phyloP scores from a whole-genome alignment of 2,888 invertebrate genomes.

The Steinernema carpocapsae region DNA sequence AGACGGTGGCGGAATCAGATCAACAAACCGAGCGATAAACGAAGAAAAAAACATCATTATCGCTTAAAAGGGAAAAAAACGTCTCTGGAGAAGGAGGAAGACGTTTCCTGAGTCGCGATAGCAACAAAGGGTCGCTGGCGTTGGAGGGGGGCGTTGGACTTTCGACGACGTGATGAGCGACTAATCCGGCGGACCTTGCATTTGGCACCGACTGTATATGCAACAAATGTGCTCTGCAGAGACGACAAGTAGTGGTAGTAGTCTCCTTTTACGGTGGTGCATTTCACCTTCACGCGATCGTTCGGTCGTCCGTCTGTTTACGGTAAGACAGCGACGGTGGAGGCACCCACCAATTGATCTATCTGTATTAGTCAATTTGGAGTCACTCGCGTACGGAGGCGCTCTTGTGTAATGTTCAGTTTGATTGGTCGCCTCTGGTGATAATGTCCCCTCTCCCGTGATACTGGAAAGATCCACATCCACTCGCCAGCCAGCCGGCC shows the following conservation, averaged over 20 bases:
- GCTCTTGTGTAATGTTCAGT: constrained; percentile 29
- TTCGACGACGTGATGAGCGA: neutral
- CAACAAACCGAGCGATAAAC: constrained; percentile 16
- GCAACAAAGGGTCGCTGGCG: constrained; percentile 28
- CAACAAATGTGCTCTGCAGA: neutral
- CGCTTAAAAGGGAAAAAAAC: constrained; percentile 6
- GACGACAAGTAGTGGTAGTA: neutral
- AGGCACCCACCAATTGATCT: constrained; percentile 9
- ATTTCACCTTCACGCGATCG: neutral
- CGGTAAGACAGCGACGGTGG: constrained; percentile 7
- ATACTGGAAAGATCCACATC: constrained; percentile 3
- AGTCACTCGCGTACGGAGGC: constrained; percentile 21
- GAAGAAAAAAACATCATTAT: constrained; percentile 5
- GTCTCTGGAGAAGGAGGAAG: neutral
- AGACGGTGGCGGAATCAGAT: constrained; percentile 15
- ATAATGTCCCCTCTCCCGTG: constrained; percentile 18
- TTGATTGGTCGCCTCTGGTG: constrained; percentile 28
- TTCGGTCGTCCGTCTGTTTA: constrained; percentile 8
- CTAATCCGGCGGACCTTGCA: constrained; percentile 9
- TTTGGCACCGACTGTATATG: neutral
- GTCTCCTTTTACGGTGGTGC: neutral
- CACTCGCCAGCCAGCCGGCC: neutral
- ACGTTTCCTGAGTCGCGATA: constrained; percentile 19
- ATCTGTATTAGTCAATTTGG: constrained; percentile 29
- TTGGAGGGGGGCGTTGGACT: neutral